These are phyloP conservation scores for Ichneumoninae sp. DNA, from an alignment of 2,888 invertebrate species.

Conservation along the genomic window DNA sequence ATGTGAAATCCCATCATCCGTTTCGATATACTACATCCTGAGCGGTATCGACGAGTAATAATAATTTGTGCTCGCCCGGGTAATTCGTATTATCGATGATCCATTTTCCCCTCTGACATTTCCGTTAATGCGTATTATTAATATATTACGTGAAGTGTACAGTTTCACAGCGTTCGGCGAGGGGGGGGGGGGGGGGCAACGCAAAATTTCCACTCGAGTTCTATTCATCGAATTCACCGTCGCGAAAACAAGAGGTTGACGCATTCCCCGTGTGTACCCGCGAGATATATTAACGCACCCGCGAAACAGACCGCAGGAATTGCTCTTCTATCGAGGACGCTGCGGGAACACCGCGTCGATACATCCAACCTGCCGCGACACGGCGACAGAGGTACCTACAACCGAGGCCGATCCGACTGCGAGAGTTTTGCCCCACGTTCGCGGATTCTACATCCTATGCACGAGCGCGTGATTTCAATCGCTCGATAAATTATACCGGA, in stretches of 20 bases:
- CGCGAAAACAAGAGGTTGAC: constrained; percentile 48
- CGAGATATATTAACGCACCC: constrained; percentile 56
- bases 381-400: constrained; percentile 30
- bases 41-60: constrained; percentile 18
- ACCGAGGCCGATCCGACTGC: constrained; percentile 39
- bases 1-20: constrained; percentile 57
- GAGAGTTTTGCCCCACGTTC: constrained; percentile 56
- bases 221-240: constrained; percentile 52
- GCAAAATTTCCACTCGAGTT: constrained; percentile 46
- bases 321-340: constrained; percentile 39
- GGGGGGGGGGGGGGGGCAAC: background rate
- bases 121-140: constrained; percentile 48
- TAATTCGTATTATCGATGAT: constrained; percentile 73
- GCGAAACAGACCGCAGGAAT: constrained; percentile 42
- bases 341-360: constrained; percentile 19
- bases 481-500: constrained; percentile 74
- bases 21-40: constrained; percentile 44
- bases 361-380: constrained; percentile 27
- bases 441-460: constrained; percentile 30
- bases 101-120: constrained; percentile 62
- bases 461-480: constrained; percentile 65
- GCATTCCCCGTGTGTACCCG: constrained; percentile 27
- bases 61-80: constrained; percentile 59
- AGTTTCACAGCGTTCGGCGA: constrained; percentile 11
- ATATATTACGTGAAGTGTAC: constrained; percentile 8